These are phyloP conservation scores for Drosophila lacertosa DNA, from an alignment of 1,140 invertebrate genomes.

Conservation along the genomic window DNA sequence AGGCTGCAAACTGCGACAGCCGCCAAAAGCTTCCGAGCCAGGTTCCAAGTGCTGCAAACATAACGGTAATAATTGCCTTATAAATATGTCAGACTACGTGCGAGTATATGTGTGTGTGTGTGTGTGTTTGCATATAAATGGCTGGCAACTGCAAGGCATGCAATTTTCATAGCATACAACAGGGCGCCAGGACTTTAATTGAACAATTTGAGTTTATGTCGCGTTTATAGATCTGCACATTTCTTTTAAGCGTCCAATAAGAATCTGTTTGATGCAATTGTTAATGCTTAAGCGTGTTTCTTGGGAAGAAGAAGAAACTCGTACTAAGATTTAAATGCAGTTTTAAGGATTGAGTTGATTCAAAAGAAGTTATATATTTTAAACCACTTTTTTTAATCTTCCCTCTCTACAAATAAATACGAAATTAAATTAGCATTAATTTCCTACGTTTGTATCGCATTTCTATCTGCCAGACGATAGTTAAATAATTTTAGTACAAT, in stretches of 20 bases:
- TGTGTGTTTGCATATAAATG: constrained; percentile 54
- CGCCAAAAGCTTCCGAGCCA: constrained; percentile 6
- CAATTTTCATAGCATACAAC: constrained; percentile 46
- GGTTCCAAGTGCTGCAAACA: constrained; percentile 49
- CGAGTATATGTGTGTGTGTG: constrained; percentile 1
- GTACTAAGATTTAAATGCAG: too few species aligned
- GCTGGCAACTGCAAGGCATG: constrained; percentile 20
- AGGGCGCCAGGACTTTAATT: constrained; percentile 21
- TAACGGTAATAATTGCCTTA: constrained; percentile 52
- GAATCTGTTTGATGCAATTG: too few species aligned
- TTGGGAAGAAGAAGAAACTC: too few species aligned
- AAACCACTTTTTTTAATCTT: too few species aligned
- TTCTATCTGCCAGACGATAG: background rate
- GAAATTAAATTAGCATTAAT: too few species aligned
- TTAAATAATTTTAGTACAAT: too few species aligned
- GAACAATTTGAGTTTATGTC: constrained; percentile 30
- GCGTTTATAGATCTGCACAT: background rate
- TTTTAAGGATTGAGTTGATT: too few species aligned
- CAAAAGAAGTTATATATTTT: too few species aligned
- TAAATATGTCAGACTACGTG: constrained; percentile 47
- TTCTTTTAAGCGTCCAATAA: background rate
- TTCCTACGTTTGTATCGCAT: too few species aligned
- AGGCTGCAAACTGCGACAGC: constrained; percentile 57
- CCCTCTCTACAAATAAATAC: too few species aligned
- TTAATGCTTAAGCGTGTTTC: too few species aligned